A percentile compares a stretch with the other conserved stretches of the same genome.
These are phyloP conservation scores for Aphelocoma californica DNA, from an alignment of 2,797 vertebrate genomes.

Conservation along the genomic window DNA sequence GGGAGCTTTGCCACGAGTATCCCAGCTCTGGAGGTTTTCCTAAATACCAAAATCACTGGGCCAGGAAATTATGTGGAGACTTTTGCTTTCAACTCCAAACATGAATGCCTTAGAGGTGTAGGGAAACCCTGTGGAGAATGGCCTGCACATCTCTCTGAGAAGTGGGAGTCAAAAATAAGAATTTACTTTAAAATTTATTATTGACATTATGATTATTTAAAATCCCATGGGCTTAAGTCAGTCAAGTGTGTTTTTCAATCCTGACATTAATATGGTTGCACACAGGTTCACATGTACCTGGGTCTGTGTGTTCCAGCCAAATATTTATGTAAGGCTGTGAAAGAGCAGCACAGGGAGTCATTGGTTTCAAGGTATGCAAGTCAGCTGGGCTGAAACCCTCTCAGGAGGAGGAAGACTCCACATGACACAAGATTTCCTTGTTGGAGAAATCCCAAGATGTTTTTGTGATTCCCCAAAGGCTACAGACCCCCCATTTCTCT, in stretches of 20 bases:
- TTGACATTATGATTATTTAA: not conserved
- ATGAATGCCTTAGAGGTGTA: not conserved
- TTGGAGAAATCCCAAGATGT: not conserved
- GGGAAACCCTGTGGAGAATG: not conserved
- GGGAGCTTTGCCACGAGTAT: not conserved
- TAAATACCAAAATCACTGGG: not conserved
- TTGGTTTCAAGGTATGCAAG: not conserved
- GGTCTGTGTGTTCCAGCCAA: not conserved
- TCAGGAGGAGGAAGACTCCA: not conserved
- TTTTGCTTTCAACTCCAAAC: not conserved
- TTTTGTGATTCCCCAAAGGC: not conserved
- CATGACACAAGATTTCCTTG: not conserved
- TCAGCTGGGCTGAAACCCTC: not conserved
- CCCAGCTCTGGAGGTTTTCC: not conserved
- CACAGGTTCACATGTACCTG: not conserved
- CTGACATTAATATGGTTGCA: not conserved
- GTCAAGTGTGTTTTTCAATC: not conserved
- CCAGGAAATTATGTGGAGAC: not conserved
- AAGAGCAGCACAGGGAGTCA: not conserved
- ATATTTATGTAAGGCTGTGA: not conserved
- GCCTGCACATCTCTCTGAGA: not conserved
- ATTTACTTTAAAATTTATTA: not conserved
- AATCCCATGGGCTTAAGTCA: not conserved
- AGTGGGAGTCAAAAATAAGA: not conserved
- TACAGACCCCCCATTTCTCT: not conserved